Percentiles rank a stretch among this genome's conserved stretches.
phyloP scores from a whole-genome alignment of 1,140 invertebrate species.

The Augochlora pura region DNA sequence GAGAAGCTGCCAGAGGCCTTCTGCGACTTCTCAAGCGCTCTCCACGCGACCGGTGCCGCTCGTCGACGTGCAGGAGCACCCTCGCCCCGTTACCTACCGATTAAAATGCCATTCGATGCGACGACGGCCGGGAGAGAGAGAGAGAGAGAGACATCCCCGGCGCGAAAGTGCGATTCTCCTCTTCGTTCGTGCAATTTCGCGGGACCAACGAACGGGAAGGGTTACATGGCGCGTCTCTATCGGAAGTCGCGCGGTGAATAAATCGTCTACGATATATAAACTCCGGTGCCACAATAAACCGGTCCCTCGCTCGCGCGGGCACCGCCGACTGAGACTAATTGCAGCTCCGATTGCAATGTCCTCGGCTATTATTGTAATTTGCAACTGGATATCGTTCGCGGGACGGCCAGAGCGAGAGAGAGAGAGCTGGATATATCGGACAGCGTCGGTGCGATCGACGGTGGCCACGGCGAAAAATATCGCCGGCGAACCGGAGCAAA shows the following conservation, averaged over 20 bases:
- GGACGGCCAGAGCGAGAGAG: background rate
- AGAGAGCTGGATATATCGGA: no score
- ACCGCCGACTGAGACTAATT: conserved; percentile 72
- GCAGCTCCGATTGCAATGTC: conserved; percentile 68
- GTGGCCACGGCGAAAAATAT: no score
- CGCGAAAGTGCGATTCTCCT: no score
- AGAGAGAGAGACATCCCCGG: no score
- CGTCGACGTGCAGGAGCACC: conserved; percentile 57
- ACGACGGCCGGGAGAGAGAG: background rate
- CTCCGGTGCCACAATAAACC: conserved; percentile 60
- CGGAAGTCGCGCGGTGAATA: conserved; percentile 58
- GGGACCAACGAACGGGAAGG: background rate
- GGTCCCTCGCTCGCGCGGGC: conserved; percentile 27
- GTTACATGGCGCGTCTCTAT: conserved; percentile 48
- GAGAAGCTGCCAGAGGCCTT: conserved; percentile 59
- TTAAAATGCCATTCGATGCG: conserved; percentile 26
- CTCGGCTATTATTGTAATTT: conserved; percentile 71
- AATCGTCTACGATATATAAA: conserved; percentile 62
- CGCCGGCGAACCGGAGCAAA: background rate
- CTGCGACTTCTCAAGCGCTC: conserved; percentile 72
- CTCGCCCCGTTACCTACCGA: conserved; percentile 35
- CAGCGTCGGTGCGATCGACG: no score
- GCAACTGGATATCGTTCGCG: conserved; percentile 60
- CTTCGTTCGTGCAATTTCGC: no score
- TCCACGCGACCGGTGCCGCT: conserved; percentile 52